A percentile compares a stretch with the other conserved stretches of the same genome.
Evolutionary conservation across 2,113 vertebrate species (phyloP).

Genomic region (Zeus faber): DNA sequence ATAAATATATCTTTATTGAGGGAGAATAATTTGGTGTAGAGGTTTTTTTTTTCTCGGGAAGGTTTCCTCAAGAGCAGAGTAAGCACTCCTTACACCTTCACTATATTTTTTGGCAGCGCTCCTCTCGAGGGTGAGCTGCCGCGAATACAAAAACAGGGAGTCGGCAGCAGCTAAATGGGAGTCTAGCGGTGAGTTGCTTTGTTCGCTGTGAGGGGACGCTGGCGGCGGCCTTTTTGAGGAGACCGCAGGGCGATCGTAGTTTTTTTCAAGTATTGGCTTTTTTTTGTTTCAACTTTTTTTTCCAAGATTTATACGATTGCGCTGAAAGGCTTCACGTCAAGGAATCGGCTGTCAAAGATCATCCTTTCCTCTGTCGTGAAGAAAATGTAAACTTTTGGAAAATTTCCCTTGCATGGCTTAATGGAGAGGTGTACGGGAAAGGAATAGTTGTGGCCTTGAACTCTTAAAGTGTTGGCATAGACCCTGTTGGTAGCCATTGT

Average conservation of each 20-base stretch:
- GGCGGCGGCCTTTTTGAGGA: slow-evolving; percentile 57
- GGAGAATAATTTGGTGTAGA: slow-evolving; percentile 53
- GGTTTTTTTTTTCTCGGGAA: slow-evolving; percentile 22
- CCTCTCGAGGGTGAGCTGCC: slow-evolving; percentile 70
- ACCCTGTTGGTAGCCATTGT: slow-evolving; percentile 29
- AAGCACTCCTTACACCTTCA: slow-evolving; percentile 60
- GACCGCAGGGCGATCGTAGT: slow-evolving; percentile 35
- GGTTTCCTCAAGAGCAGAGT: slow-evolving; percentile 49
- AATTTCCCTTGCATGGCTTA: slow-evolving; percentile 4
- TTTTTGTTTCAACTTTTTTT: slow-evolving; percentile 27
- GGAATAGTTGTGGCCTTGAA: too few species aligned
- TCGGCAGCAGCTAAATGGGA: slow-evolving; percentile 63
- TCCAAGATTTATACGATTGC: slow-evolving; percentile 33
- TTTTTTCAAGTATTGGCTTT: slow-evolving; percentile 41
- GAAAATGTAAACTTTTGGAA: slow-evolving; percentile 13
- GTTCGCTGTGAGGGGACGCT: slow-evolving; percentile 68
- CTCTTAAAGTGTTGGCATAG: too few species aligned
- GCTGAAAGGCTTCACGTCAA: slow-evolving; percentile 49
- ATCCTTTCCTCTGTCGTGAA: slow-evolving; percentile 35
- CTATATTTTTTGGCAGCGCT: slow-evolving; percentile 57
- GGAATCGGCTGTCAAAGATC: slow-evolving; percentile 30
- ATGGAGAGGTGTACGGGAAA: slow-evolving; percentile 22
- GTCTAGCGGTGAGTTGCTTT: slow-evolving; percentile 54
- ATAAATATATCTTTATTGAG: slow-evolving; percentile 58
- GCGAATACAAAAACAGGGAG: slow-evolving; percentile 57